These are phyloP conservation scores for Perca fluviatilis DNA, from an alignment of 2,113 vertebrate species.

Conservation along the genomic window DNA sequence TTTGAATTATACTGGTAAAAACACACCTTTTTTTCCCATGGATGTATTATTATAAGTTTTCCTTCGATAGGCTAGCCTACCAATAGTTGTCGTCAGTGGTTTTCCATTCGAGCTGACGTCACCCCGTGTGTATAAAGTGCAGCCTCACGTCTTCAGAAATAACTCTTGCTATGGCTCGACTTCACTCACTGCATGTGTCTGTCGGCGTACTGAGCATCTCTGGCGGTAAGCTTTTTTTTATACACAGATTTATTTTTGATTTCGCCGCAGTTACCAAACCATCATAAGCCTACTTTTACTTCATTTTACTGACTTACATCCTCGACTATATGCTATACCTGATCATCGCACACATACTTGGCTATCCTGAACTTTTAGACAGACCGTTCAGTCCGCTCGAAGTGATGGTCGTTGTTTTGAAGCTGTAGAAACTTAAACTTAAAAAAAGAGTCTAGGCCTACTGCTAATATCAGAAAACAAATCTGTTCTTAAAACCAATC, in stretches of 20 bases:
- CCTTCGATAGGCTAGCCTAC: no score
- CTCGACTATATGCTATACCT: no score
- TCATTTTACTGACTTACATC: no score
- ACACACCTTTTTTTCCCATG: no score
- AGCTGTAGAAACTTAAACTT: background rate
- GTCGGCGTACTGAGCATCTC: slow-evolving; percentile 84
- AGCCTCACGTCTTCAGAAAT: rapidly evolving
- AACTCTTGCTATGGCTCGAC: slow-evolving; percentile 58
- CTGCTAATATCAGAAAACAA: background rate
- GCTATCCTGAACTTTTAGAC: no score
- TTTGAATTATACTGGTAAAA: no score
- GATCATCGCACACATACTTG: no score
- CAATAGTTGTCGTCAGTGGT: no score
- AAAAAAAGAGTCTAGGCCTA: background rate
- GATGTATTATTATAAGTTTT: no score
- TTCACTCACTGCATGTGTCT: slow-evolving; percentile 79
- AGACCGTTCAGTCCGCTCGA: no score
- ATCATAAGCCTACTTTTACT: no score
- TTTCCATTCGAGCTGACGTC: slow-evolving; percentile 43
- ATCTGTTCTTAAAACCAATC: background rate
- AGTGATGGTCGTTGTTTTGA: background rate
- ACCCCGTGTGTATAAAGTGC: slow-evolving; percentile 36
- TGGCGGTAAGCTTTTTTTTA: slow-evolving; percentile 81
- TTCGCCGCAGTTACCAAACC: background rate
- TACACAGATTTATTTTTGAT: background rate